These are phyloP conservation scores for Spodoptera picta DNA, from an alignment of 2,888 invertebrate species.

Conservation along the genomic window DNA sequence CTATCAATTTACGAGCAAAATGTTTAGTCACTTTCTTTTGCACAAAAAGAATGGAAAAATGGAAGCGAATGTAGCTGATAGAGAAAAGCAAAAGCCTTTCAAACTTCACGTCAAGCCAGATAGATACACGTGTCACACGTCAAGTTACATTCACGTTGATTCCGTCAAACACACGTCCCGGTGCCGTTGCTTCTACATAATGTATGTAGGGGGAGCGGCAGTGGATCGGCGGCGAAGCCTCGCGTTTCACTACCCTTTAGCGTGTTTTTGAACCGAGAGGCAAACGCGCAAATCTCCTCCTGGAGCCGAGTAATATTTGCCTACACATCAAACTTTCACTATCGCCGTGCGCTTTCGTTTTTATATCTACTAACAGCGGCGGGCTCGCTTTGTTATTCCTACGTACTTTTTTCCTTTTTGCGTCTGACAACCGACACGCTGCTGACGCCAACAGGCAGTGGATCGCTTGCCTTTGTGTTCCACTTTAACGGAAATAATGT, in stretches of 20 bases:
- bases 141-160: conserved; percentile 83
- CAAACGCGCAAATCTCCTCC: conserved; percentile 86
- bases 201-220: conserved; percentile 70
- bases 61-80: conserved; percentile 44
- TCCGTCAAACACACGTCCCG: conserved; percentile 76
- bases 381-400: conserved; percentile 80
- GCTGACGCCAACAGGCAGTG: conserved; percentile 44
- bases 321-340: conserved; percentile 89
- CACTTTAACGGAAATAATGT: conserved; percentile 46
- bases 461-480: conserved; percentile 33
- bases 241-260: conserved; percentile 74
- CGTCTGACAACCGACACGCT: conserved; percentile 60
- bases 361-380: conserved; percentile 80
- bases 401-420: conserved; percentile 67
- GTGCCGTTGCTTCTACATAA: conserved; percentile 74
- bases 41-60: conserved; percentile 27
- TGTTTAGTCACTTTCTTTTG: conserved; percentile 9
- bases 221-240: conserved; percentile 67
- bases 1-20: conserved; percentile 1
- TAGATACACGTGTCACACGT: conserved; percentile 81
- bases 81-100: conserved; percentile 67
- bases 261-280: conserved; percentile 78
- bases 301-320: conserved; percentile 86
- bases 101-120: conserved; percentile 65
- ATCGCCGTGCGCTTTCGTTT: conserved; percentile 86